phyloP scores from a whole-genome alignment of 2,888 invertebrate species.

The Athrips mouffetella region DNA sequence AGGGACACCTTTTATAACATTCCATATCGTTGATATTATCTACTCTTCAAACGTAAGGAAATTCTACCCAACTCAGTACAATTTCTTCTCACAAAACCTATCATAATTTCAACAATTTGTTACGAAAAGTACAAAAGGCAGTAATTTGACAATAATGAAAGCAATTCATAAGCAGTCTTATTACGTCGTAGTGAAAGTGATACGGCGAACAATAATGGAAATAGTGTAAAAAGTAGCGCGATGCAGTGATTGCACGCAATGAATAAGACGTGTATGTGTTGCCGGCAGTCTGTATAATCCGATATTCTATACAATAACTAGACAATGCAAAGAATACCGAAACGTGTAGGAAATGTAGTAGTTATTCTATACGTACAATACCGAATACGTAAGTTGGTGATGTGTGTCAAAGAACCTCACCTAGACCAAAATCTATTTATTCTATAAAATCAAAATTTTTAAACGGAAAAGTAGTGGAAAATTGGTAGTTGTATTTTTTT shows the following conservation, averaged over 20 bases:
- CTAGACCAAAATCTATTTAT: no score
- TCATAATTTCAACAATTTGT: not conserved
- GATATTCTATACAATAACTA: no score
- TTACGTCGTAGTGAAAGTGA: slow-evolving; percentile 1
- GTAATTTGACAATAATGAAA: slow-evolving; percentile 15
- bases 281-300: no score
- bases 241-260: not conserved
- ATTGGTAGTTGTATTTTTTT: no score
- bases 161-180: not conserved
- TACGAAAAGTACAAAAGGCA: slow-evolving; percentile 3
- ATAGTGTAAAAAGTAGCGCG: not conserved
- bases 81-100: not conserved
- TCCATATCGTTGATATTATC: not conserved
- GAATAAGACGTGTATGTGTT: not conserved
- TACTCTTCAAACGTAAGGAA: not conserved
- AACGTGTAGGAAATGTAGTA: no score
- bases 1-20: no score
- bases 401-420: no score
- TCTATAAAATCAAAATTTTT: no score
- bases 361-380: no score
- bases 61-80: not conserved
- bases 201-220: slow-evolving; percentile 1
- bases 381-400: no score
- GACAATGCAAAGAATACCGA: no score
- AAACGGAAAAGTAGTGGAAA: no score